Conservation (phyloP, 1,140 invertebrate genomes). For the Carposina sasakii region DNA sequence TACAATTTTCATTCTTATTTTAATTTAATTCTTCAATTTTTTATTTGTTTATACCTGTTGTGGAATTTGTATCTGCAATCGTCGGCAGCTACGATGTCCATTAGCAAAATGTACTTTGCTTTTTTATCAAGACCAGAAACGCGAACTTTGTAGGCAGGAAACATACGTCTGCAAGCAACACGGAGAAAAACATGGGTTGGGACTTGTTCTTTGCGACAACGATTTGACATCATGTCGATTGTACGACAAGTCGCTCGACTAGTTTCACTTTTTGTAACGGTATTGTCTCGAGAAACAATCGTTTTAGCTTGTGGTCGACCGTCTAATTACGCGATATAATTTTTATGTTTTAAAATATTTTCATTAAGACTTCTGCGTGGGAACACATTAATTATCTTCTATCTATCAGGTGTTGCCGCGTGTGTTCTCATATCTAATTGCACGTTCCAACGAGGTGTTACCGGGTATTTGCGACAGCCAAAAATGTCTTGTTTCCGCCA, state of each 20-base stretch:
- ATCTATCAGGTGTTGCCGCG: conserved; percentile 6
- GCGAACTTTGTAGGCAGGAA: conserved; percentile 93
- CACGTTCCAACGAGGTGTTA: conserved; percentile 34
- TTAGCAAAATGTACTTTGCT: conserved; percentile 95
- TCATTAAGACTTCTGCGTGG: too few relatives aligned
- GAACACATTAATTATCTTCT: conserved; percentile 24
- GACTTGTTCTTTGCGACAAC: conserved; percentile 74
- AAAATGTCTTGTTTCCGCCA: conserved; percentile 47
- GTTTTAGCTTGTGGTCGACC: conserved; percentile 67
- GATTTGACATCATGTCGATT: conserved; percentile 67
- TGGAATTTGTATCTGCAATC: conserved; percentile 97
- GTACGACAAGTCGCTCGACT: conserved; percentile 58
- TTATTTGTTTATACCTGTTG: conserved; percentile 82
- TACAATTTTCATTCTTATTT: conserved; percentile 58
- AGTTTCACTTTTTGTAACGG: conserved; percentile 58
- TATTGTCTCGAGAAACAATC: conserved; percentile 41
- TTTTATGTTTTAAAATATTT: too few relatives aligned
- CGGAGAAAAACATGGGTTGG: conserved; percentile 72
- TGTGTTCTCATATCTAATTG: conserved; percentile 26
- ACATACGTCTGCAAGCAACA: conserved; percentile 88
- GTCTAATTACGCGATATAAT: too few relatives aligned
- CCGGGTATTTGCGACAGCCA: conserved; percentile 35
- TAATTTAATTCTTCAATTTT: conserved; percentile 63
- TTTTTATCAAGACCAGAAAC: conserved; percentile 94
- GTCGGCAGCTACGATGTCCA: conserved; percentile 94